Base-by-base conservation (phyloP, 2,888 invertebrate species). In the Thera britannica region DNA sequence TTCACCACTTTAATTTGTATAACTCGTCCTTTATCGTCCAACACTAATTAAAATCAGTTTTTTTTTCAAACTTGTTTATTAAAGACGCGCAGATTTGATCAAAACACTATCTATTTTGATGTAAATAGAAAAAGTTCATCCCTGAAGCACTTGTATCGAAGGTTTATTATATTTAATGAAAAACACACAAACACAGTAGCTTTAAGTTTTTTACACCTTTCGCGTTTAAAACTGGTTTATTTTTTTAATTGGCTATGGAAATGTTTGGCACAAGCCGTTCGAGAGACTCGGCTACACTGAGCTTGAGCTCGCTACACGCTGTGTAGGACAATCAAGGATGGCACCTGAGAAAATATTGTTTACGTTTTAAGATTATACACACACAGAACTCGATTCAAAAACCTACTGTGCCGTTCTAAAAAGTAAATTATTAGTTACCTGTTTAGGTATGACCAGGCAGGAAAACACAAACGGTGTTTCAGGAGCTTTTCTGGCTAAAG, bases 191-290 rank as follows among this genome's bases (percentile, higher is more conserved):
- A 44, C 61, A 44, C 52, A 54, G 52, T 12, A 35, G 5, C 11
- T 2, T 34, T 11, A 54, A 9, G 12, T 12, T 35, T 5, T 41
- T 35, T 46, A 12, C 65, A 44, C 60, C 56, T 60, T 57, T 66
- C 54, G 36, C 64, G 60, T 55, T 56, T 55, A 35, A 65, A 61
- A 54, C 52, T 2, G 61, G 61, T 65, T 61, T 51, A 36, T 36
- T 48, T 54, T 52, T 68, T 68, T 61, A 61, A 57, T 66, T 57
- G 61, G 44, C 36, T 58, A 58, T 68, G 68, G 68, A 68, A 68
- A 64, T 61, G n/a, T 68, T 61, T 38, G 63, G 8, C 55, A 46
- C 36, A 44, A 36, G 5, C 44, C 49, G 58, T 35, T 8, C 61
- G 35, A 49, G 41, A 41, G 64, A n/a, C 64, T 35, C 23, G 12